Evolutionary conservation across 2,888 invertebrate species (phyloP), one percentile per base, ranked within the genome.

Genomic region (Polymixis lichenea): DNA sequence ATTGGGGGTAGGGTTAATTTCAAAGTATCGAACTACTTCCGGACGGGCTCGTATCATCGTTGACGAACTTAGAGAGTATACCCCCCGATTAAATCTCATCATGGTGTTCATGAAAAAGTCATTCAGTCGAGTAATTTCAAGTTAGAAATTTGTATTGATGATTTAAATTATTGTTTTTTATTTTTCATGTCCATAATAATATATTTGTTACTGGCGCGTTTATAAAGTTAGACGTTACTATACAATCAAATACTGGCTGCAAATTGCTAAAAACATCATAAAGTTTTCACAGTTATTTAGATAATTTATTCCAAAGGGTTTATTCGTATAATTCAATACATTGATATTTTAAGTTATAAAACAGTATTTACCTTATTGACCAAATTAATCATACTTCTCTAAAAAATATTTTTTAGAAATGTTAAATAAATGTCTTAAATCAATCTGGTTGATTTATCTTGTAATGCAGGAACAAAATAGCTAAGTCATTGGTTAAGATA

Each of bases 401-500:
- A 28, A 19, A 28, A 46, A 4, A 17, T 32, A 5, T 38, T 38
- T 38, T 38, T 38, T 38, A 2, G 1, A 2, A 2, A 32, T 32
- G 32, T 38, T 38, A 5, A 38, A 38, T 38, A 38, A 38, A 38
- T 38, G 2, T 38, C 2, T 38, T 38, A 43, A 61, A 68, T 43
- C 38, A 25, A 0, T 38, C 38, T 38, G 38, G 3, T 38, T 38
- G 38, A 38, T 2, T 22, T 19, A 15, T 11, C n/a, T 25, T 64
- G 64, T 43, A 19, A 25, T 19, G n/a, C 19, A 9, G 60, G 11
- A 64, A 43, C 25, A 11, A n/a, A 38, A 64, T 43, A 64, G 17
- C 19, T 64, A 64, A 64, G 25, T 70, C 22, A 2, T 46, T 70
- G 49, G 9, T 71, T n/a, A n/a, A 69, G n/a, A 49, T n/a, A 58